Evolutionary conservation across 2,888 invertebrate species (phyloP).

Genomic region (Drosophila crucigera): DNA sequence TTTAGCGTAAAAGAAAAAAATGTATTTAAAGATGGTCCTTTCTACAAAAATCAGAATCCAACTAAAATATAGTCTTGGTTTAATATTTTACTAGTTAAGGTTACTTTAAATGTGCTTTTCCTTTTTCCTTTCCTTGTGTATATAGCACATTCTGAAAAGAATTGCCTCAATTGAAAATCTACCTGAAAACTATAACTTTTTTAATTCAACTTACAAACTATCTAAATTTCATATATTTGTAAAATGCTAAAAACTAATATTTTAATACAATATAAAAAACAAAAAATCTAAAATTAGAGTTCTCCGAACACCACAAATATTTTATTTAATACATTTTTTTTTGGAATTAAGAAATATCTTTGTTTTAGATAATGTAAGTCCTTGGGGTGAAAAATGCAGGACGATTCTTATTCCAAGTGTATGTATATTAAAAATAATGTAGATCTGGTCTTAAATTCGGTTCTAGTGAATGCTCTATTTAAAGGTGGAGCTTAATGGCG

Average conservation of each 20-base stretch:
- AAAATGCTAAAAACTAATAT: neutral
- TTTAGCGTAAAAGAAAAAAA: neutral
- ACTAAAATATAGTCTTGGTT: neutral
- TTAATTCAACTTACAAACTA: neutral
- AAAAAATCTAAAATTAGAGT: neutral
- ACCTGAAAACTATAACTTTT: neutral
- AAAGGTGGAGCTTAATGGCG: neutral
- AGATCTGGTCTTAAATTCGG: slow-evolving; percentile 5
- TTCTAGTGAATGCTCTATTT: slow-evolving; percentile 2
- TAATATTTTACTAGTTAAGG: neutral
- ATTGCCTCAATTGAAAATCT: neutral
- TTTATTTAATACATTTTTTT: neutral
- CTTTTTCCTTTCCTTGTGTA: too few species aligned
- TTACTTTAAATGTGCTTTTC: neutral
- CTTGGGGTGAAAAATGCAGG: neutral
- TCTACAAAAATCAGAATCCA: neutral
- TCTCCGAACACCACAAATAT: neutral
- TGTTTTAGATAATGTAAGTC: neutral
- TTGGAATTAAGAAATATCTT: too few species aligned
- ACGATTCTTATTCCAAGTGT: neutral
- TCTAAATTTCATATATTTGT: neutral
- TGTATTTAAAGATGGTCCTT: neutral
- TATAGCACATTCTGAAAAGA: neutral
- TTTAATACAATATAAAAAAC: neutral
- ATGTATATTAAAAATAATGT: neutral